Evolutionary conservation across 2,888 invertebrate species (phyloP).

Genomic region (Sipunculus nudus): DNA sequence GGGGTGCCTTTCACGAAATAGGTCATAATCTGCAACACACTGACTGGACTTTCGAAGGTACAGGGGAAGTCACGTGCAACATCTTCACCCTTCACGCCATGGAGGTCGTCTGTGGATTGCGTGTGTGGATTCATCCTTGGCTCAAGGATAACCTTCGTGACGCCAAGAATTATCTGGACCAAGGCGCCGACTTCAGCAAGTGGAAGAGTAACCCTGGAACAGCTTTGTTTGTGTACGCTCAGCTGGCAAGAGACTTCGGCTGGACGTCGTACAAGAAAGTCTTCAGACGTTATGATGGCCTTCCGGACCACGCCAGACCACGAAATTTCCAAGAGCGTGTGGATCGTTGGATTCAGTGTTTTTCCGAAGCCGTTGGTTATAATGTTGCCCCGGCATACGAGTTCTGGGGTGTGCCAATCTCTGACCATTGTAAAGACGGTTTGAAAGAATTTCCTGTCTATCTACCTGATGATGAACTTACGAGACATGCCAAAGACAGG

Average conservation of each 20-base stretch:
- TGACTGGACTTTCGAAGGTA: constrained; percentile 43
- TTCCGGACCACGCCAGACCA: no score
- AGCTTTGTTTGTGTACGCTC: constrained; percentile 41
- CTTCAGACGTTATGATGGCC: constrained; percentile 38
- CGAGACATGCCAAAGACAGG: no score
- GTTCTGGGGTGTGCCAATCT: constrained; percentile 43
- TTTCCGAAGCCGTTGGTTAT: constrained; percentile 27
- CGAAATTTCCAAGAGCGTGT: constrained; percentile 37
- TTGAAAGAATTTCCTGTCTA: no score
- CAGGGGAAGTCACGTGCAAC: constrained; percentile 44
- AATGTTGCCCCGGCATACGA: constrained; percentile 39
- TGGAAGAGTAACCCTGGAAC: constrained; percentile 35
- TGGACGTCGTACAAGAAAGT: constrained; percentile 40
- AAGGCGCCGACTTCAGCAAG: constrained; percentile 24
- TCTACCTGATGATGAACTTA: no score
- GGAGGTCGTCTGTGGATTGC: constrained; percentile 26
- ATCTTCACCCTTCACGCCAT: constrained; percentile 45
- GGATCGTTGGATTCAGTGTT: constrained; percentile 38
- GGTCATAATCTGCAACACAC: constrained; percentile 47
- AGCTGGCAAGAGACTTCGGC: constrained; percentile 40
- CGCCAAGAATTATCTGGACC: constrained; percentile 30
- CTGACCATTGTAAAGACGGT: no score
- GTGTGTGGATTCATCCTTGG: constrained; percentile 38
- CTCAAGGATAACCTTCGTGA: constrained; percentile 9
- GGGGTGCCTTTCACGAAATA: constrained; percentile 48